Evolutionary conservation across 2,797 vertebrate species (phyloP).

Genomic region (Otolemur crassicaudatus): DNA sequence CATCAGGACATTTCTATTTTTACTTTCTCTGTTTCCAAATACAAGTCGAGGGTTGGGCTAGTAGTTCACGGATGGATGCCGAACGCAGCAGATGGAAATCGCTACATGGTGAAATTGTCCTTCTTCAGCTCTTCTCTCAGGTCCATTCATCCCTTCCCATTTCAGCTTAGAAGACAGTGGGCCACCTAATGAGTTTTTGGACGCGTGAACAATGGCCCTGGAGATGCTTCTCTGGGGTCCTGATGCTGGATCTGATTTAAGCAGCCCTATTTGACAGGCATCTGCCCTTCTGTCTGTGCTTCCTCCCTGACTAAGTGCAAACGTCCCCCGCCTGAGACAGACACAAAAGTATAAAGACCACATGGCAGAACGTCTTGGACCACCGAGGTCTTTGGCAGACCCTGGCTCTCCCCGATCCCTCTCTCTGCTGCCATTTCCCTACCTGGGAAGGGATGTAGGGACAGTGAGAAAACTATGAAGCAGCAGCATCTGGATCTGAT

Average conservation of each 20-base stretch:
- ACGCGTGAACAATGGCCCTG: constrained; percentile 74
- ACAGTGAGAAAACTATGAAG: constrained; percentile 49
- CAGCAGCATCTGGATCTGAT: constrained; percentile 88
- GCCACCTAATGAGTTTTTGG: constrained; percentile 77
- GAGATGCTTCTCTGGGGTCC: constrained; percentile 55
- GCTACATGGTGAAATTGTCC: neutral
- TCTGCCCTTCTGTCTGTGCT: constrained; percentile 16
- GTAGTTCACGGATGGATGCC: neutral
- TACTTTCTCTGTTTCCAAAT: constrained; percentile 21
- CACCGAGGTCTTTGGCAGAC: neutral
- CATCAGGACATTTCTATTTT: no score
- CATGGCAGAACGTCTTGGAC: neutral
- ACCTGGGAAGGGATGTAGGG: constrained; percentile 6
- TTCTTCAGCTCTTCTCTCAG: constrained; percentile 76
- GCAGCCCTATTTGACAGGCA: constrained; percentile 54
- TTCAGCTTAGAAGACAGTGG: constrained; percentile 51
- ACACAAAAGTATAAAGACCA: constrained; percentile 56
- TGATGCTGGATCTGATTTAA: constrained; percentile 60
- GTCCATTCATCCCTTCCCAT: constrained; percentile 77
- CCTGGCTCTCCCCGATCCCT: neutral
- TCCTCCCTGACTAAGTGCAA: constrained; percentile 26
- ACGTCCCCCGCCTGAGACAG: constrained; percentile 64
- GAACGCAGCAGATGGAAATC: neutral
- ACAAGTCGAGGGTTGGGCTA: constrained; percentile 70
- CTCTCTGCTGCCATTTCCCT: neutral